phyloP scores from a whole-genome alignment of 2,797 vertebrate species.

The Semotilus atromaculatus region DNA sequence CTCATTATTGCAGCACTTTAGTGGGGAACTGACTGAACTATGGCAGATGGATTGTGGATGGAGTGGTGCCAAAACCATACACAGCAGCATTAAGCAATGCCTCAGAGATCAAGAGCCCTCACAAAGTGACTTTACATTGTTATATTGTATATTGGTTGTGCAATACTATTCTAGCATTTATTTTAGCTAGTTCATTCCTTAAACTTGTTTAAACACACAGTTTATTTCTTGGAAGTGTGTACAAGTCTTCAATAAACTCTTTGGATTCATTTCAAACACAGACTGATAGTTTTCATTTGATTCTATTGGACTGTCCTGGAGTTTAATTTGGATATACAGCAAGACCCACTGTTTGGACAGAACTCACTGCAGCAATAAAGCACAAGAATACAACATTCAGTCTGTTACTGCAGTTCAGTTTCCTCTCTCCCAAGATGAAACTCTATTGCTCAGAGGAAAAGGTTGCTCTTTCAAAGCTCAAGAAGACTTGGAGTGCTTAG shows the following conservation, averaged over 20 bases:
- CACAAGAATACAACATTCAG: slow-evolving; percentile 34
- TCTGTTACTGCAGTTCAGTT: slow-evolving; percentile 48
- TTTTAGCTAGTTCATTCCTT: background rate
- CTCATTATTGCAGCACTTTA: background rate
- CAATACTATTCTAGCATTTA: background rate
- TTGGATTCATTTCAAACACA: slow-evolving; percentile 9
- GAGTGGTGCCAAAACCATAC: background rate
- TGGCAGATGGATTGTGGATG: slow-evolving; percentile 6
- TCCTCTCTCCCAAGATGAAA: background rate
- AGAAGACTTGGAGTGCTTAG: slow-evolving; percentile 2
- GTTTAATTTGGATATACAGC: slow-evolving; percentile 32
- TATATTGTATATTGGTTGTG: background rate
- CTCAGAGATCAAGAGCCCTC: background rate
- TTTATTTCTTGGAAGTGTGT: background rate
- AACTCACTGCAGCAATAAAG: slow-evolving; percentile 46
- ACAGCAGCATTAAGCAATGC: background rate
- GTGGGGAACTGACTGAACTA: background rate
- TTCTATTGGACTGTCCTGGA: slow-evolving; percentile 42
- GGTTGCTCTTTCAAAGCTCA: background rate
- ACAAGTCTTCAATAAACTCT: background rate
- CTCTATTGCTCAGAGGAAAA: slow-evolving; percentile 5
- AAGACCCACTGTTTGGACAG: slow-evolving; percentile 36
- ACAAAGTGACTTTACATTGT: background rate
- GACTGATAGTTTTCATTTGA: slow-evolving; percentile 27
- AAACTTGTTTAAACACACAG: background rate